Evolutionary conservation across 2,797 vertebrate species (phyloP), one percentile per base, ranked within the genome.

Genomic region (Alcedo atthis): DNA sequence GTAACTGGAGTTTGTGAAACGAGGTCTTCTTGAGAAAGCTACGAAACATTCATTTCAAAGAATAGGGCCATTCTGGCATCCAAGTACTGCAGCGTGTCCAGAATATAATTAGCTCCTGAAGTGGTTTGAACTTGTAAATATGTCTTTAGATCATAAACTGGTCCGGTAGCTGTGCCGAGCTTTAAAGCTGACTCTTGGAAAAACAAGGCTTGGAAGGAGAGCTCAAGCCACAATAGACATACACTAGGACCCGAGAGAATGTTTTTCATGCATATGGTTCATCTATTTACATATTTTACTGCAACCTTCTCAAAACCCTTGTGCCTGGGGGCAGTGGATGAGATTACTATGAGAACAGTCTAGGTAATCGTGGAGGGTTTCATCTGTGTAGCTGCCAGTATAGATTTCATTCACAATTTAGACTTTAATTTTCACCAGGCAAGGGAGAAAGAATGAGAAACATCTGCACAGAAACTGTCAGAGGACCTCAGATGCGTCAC

Each of bases 21-120:
- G 33, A 97, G 69, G 81, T 94, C 84, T 97, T 97, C 97, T 96
- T 96, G 89, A 97, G 97, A 97, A 98, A 97, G 79, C 82, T 92
- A 85, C 88, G 58, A 87, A 96, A 92, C 86, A 82, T 71, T 84
- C 84, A 95, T 97, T 97, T 98, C 95, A 97, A 97, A 97, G 96
- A 97, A 97, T 84, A 92, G 30, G 58, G 87, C 96, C 25, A 1
- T 95, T 92, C 94, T 82, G 92, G 90, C 82, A 92, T 89, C 82
- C 76, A 95, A 94, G 92, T 85, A 81, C 62, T 78, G 48, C 59
- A 79, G 77, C 12, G 30, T 85, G 94, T 97, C 93, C 95, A 97
- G 92, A 93, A 90, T 62, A 76, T 87, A 94, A 94, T 93, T 92
- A 92, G 81, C 54, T 95, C 74, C 76, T 94, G 85, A 81, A 91